phyloP scores from a whole-genome alignment of 2,888 invertebrate species.

The Tachina fera region DNA sequence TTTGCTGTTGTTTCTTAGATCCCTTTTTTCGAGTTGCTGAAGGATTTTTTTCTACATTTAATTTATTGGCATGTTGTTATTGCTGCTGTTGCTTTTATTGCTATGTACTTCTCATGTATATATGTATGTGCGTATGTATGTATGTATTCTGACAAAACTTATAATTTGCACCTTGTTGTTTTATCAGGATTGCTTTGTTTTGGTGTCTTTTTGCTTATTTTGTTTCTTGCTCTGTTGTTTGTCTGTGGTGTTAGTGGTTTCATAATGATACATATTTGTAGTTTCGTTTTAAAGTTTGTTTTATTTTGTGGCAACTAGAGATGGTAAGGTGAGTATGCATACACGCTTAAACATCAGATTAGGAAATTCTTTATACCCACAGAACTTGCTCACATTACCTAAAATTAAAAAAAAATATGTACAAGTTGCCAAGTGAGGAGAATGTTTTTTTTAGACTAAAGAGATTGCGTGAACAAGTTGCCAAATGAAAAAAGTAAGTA shows the following conservation, averaged over 20 bases:
- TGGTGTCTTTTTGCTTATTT: constrained; percentile 1
- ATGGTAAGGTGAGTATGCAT: not conserved
- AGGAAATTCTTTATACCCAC: too few relatives aligned
- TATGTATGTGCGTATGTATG: not conserved
- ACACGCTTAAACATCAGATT: too few relatives aligned
- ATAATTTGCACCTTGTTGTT: constrained; percentile 68
- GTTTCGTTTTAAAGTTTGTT: constrained; percentile 32
- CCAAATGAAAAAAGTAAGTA: too few relatives aligned
- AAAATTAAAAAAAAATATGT: too few relatives aligned
- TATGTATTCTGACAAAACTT: constrained; percentile 42
- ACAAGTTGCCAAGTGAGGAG: too few relatives aligned
- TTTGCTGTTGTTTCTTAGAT: constrained; percentile 15
- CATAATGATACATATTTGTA: constrained; percentile 42
- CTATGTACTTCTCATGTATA: constrained; percentile 9
- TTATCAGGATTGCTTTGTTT: constrained; percentile 23
- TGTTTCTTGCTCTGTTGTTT: constrained; percentile 16
- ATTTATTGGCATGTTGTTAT: constrained; percentile 11
- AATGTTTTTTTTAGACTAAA: too few relatives aligned
- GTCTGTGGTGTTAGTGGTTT: constrained; percentile 52
- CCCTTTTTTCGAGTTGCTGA: constrained; percentile 4
- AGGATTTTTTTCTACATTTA: not conserved
- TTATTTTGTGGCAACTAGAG: not conserved
- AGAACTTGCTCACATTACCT: too few relatives aligned
- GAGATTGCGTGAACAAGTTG: too few relatives aligned
- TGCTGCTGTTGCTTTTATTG: not conserved